These are phyloP conservation scores for Hypselothyrea guttata DNA, from an alignment of 2,888 invertebrate genomes.

Conservation along the genomic window DNA sequence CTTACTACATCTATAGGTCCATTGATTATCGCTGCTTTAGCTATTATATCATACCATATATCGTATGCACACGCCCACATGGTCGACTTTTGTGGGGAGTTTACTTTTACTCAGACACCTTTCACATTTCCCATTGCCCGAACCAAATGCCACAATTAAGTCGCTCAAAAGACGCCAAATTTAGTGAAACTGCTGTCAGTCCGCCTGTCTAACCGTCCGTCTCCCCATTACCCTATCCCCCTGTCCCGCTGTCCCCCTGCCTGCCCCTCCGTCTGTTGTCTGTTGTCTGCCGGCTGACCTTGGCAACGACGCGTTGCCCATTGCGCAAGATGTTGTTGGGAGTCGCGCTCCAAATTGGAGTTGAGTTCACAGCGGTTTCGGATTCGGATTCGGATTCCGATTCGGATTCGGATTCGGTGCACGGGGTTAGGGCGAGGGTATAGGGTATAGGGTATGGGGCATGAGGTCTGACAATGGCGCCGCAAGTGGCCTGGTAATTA, in stretches of 20 bases:
- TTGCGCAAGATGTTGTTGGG: conserved; percentile 23
- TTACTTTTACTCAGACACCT: conserved; percentile 29
- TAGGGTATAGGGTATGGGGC: neutral
- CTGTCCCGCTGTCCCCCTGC: conserved; percentile 6
- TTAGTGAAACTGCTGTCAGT: conserved; percentile 40
- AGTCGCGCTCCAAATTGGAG: conserved; percentile 16
- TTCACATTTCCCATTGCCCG: conserved; percentile 16
- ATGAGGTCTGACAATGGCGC: conserved; percentile 48
- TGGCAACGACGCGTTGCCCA: conserved; percentile 45
- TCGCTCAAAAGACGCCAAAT: conserved; percentile 25
- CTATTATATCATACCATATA: conserved; percentile 14
- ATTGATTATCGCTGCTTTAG: too few species aligned
- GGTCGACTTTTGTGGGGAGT: neutral
- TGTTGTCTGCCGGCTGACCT: conserved; percentile 42
- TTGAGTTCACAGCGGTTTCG: conserved; percentile 1
- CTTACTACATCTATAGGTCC: too few species aligned
- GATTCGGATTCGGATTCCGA: too few species aligned
- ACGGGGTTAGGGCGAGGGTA: neutral
- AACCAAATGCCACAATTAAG: conserved; percentile 38
- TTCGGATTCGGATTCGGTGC: too few species aligned
- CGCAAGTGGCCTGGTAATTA: conserved; percentile 49
- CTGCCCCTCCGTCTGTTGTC: too few species aligned
- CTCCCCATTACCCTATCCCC: too few species aligned
- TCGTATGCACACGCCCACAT: conserved; percentile 6
- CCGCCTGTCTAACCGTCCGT: too few species aligned